Base-by-base conservation (phyloP, 37 sponge, comb jelly and placozoan genomes). In the Spongilla lacustris region DNA sequence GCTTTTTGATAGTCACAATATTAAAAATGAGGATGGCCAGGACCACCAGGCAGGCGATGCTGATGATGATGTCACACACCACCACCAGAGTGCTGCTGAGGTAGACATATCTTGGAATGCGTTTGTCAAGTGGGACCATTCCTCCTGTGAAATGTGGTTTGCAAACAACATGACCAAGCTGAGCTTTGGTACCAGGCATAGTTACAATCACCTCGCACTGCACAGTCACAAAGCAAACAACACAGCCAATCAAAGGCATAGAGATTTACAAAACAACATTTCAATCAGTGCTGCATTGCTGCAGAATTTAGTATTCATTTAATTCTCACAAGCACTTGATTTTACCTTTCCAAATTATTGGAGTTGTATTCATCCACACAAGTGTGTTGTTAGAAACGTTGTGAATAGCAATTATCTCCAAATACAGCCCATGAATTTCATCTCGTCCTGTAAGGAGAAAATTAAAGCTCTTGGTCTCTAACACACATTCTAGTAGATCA, bases 11-110 rank as follows among this genome's bases (percentile, higher is more conserved):
- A 29, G 88, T 87, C 29, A 80, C 75, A 11, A 87, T 0, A 24
- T 80, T 80, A 75, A 88, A 88, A 13, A 88, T 32, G 8, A 88
- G 26, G 26, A 88, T 25, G 35, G 67, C 76, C 32, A 81, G 27
- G 41, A 58, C 41, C 48, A 88, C 36, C 25, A 81, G 24, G 0
- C 79, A 35, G 29, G 33, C 82, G 67, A 74, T 49, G 23, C 36
- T 68, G 33, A 71, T 23, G 5, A 88, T 35, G 8, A 27, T 30
- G 34, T 41, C 33, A 6, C 32, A 81, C 0, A 25, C 13, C 50
- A 38, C 36, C 21, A 88, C 69, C 25, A 70, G 41, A 30, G 35
- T 28, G 27, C 69, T 30, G 48, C 34, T 70, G 24, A 82, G 72
- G 11, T 31, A 25, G 8, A 25, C 27, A 70, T 35, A 67, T n/a